Percentiles rank a stretch among this genome's conserved stretches.
Evolutionary conservation across 2,888 invertebrate genomes (phyloP).

Genomic region (Gerris lacustris): DNA sequence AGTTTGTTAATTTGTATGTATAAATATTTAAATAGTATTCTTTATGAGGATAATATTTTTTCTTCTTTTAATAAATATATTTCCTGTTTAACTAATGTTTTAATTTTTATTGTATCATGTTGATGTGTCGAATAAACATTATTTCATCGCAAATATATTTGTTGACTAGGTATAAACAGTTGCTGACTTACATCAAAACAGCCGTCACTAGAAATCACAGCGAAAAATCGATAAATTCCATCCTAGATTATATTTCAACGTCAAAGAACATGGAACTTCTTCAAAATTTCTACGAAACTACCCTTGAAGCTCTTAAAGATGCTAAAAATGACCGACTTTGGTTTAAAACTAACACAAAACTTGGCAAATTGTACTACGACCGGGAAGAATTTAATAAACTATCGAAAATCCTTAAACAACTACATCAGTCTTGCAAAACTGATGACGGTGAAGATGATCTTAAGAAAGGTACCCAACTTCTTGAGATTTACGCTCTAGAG

Average conservation of each 20-base stretch:
- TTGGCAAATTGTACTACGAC: conserved; percentile 97
- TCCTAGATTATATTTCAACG: conserved; percentile 96
- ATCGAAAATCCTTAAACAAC: conserved; percentile 90
- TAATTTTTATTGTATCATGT: too few relatives aligned
- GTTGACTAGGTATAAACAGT: conserved; percentile 70
- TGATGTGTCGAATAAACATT: too few relatives aligned
- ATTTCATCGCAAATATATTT: too few relatives aligned
- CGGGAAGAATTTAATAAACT: conserved; percentile 85
- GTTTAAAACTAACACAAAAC: conserved; percentile 99
- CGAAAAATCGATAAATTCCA: conserved; percentile 98
- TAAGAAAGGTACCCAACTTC: conserved; percentile 81
- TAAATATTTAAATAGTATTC: too few relatives aligned
- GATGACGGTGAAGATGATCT: conserved; percentile 96
- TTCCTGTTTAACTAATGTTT: too few relatives aligned
- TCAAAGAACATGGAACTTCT: conserved; percentile 97
- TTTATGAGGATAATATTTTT: too few relatives aligned
- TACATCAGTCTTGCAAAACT: conserved; percentile 95
- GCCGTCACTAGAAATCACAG: conserved; percentile 99
- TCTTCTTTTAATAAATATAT: too few relatives aligned
- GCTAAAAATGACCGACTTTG: conserved; percentile 97
- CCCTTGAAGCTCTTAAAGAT: conserved; percentile 84
- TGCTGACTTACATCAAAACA: conserved; percentile 95
- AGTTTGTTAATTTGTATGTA: too few relatives aligned
- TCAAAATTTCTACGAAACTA: conserved; percentile 97
- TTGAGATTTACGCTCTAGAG: conserved; percentile 97